phyloP scores from a whole-genome alignment of 2,888 invertebrate species.

The Ellobium chinense region DNA sequence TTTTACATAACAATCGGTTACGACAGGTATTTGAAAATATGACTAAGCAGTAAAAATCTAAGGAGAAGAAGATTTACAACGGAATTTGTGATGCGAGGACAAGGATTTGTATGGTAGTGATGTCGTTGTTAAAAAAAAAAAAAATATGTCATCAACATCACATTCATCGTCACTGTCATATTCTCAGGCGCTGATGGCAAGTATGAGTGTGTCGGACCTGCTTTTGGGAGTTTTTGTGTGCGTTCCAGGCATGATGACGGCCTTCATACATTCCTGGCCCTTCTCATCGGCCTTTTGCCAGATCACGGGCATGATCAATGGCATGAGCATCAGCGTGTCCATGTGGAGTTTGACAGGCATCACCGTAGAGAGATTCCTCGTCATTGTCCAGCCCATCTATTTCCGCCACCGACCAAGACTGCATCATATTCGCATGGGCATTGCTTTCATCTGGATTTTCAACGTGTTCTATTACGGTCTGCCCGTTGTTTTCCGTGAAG shows the following conservation, averaged over 20 bases:
- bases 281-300: constrained; percentile 18
- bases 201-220: constrained; percentile 27
- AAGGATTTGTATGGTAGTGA: too few relatives aligned
- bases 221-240: constrained; percentile 20
- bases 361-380: constrained; percentile 27
- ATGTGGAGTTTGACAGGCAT: constrained; percentile 32
- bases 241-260: constrained; percentile 8
- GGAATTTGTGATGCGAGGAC: too few relatives aligned
- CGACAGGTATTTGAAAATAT: too few relatives aligned
- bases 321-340: constrained; percentile 32
- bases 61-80: too few relatives aligned
- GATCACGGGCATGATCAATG: constrained; percentile 29
- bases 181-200: constrained; percentile 21
- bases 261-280: neutral
- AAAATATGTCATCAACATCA: too few relatives aligned
- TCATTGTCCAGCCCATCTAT: neutral
- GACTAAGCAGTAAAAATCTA: too few relatives aligned
- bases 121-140: too few relatives aligned
- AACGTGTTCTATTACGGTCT: constrained; percentile 6
- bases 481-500: neutral
- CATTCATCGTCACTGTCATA: too few relatives aligned
- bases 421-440: neutral
- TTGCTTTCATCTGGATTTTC: constrained; percentile 23
- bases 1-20: too few relatives aligned
- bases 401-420: neutral